A percentile compares a stretch with the other conserved stretches of the same genome.
Conservation (phyloP, 2,888 invertebrate species). For the Mesochorus sp. region DNA sequence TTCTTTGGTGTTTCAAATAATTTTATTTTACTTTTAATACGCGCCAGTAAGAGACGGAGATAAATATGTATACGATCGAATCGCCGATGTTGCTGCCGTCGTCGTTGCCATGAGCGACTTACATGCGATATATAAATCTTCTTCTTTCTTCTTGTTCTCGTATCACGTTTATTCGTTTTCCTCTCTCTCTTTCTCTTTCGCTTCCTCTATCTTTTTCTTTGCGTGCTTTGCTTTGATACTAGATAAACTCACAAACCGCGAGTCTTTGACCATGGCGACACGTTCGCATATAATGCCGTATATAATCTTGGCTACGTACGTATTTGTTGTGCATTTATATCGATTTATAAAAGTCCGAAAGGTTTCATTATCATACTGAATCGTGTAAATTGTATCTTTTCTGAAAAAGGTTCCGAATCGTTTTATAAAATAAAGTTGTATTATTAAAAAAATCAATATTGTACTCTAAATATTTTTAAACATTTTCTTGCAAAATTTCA, state of each 20-base stretch:
- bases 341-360: too few species aligned
- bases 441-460: too few species aligned
- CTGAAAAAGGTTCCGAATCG: too few species aligned
- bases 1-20: slow-evolving; percentile 75
- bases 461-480: too few species aligned
- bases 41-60: slow-evolving; percentile 40
- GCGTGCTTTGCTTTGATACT: slow-evolving; percentile 38
- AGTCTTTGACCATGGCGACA: slow-evolving; percentile 41
- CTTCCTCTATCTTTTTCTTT: neutral
- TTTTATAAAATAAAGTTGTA: too few species aligned
- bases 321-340: too few species aligned
- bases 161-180: slow-evolving; percentile 3
- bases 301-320: neutral
- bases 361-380: too few species aligned
- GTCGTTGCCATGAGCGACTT: slow-evolving; percentile 64
- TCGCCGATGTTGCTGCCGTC: slow-evolving; percentile 60
- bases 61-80: slow-evolving; percentile 65
- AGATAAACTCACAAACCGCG: slow-evolving; percentile 42
- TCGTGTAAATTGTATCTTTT: too few species aligned
- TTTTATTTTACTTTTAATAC: slow-evolving; percentile 78
- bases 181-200: neutral
- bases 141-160: neutral
- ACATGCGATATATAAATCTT: slow-evolving; percentile 67
- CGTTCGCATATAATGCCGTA: slow-evolving; percentile 27
- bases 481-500: too few species aligned